Percentiles rank a stretch among this genome's conserved stretches.
phyloP scores from a whole-genome alignment of 2,113 vertebrate species.

The Enhydra lutris region DNA sequence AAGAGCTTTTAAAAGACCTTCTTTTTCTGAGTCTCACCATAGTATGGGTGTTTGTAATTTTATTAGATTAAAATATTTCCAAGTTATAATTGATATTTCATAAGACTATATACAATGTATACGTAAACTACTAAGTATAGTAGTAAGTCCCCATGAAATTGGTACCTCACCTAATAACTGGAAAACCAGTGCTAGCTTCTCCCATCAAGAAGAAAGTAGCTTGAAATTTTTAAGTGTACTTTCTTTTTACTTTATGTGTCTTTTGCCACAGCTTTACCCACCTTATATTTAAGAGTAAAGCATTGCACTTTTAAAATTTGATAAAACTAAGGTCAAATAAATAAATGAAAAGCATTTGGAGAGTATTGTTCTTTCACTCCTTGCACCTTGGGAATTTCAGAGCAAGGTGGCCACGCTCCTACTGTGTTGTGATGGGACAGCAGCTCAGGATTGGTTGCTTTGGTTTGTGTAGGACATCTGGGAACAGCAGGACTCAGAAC shows the following conservation, averaged over 20 bases:
- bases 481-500: background rate
- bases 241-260: background rate
- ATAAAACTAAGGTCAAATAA: conserved; percentile 1
- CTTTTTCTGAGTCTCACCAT: background rate
- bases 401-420: background rate
- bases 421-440: too few relatives aligned
- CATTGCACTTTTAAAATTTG: conserved; percentile 6
- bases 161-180: background rate
- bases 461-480: background rate
- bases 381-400: background rate
- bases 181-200: background rate
- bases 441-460: background rate
- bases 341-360: background rate
- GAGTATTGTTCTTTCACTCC: background rate
- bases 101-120: background rate
- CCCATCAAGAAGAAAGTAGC: background rate
- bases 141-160: background rate
- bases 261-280: background rate
- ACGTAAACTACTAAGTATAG: background rate
- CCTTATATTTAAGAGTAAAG: conserved; percentile 5
- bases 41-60: background rate
- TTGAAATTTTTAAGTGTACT: background rate
- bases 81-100: background rate
- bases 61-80: background rate
- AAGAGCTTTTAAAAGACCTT: conserved; percentile 8